Percentiles rank a stretch among this genome's conserved stretches.
phyloP scores from a whole-genome alignment of 2,113 vertebrate species.

The Lophura nycthemera region DNA sequence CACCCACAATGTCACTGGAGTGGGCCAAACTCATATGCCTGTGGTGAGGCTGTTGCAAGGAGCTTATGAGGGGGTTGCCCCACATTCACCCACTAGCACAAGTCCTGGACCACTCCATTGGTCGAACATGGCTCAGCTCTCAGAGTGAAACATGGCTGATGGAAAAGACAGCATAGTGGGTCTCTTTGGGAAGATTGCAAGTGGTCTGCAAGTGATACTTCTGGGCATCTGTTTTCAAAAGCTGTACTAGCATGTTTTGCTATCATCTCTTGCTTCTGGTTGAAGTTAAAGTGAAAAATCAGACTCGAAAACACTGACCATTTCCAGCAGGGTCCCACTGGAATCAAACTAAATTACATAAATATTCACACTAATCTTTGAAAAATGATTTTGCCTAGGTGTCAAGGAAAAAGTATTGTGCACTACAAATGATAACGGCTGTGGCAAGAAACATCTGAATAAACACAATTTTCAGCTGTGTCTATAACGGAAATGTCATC shows the following conservation, averaged over 20 bases:
- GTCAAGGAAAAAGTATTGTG: not conserved
- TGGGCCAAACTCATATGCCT: not conserved
- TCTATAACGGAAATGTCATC: not conserved
- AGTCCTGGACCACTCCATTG: not conserved
- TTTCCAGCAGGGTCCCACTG: not conserved
- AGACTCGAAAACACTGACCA: not conserved
- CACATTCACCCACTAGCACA: accelerated
- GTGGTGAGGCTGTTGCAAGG: not conserved
- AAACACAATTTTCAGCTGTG: not conserved
- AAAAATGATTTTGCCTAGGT: not conserved
- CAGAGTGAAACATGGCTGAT: not conserved
- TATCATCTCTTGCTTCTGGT: not conserved
- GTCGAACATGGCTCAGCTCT: accelerated
- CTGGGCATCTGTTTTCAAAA: not conserved
- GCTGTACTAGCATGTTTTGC: not conserved
- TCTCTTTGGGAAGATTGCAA: not conserved
- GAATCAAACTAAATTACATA: not conserved
- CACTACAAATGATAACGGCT: not conserved
- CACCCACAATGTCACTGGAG: not conserved
- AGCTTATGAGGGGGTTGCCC: not conserved
- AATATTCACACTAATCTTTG: not conserved
- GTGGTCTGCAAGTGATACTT: not conserved
- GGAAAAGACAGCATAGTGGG: not conserved
- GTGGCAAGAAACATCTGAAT: not conserved
- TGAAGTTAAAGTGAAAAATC: not conserved